A percentile compares a stretch with the other conserved stretches of the same genome.
Evolutionary conservation across 2,113 vertebrate genomes (phyloP).

Genomic region (human): DNA sequence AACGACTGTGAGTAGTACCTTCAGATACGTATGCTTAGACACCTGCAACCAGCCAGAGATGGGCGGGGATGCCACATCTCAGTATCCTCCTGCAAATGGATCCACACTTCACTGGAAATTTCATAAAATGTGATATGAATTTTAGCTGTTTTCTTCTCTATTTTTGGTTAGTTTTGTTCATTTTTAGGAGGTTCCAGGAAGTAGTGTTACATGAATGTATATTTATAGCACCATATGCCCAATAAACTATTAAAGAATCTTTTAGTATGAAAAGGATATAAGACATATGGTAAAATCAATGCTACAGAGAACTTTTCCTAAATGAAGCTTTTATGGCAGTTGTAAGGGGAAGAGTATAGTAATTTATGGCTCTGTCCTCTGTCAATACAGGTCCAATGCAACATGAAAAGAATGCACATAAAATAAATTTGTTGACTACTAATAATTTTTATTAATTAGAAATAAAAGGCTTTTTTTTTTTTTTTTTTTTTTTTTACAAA

Average conservation of each 20-base stretch:
- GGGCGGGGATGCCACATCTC: background rate
- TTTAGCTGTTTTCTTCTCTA: background rate
- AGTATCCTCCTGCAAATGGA: background rate
- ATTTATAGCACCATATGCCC: conserved; percentile 16
- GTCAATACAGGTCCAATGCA: background rate
- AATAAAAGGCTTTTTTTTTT: background rate
- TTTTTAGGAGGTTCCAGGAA: conserved; percentile 10
- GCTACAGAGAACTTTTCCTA: background rate
- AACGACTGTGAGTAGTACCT: background rate
- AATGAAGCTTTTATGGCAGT: background rate
- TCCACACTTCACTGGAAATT: background rate
- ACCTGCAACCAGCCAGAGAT: background rate
- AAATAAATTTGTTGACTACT: background rate
- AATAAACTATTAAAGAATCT: conserved; percentile 35
- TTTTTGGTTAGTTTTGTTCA: conserved; percentile 1
- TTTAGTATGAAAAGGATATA: background rate
- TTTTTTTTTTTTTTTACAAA: background rate
- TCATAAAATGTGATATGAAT: background rate
- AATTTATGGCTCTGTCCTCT: background rate
- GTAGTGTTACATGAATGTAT: background rate
- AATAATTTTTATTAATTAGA: background rate
- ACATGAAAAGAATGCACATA: background rate
- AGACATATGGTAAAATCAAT: background rate
- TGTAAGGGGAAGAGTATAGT: background rate
- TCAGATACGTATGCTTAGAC: background rate